A percentile compares a stretch with the other conserved stretches of the same genome.
Conservation (phyloP, 2,888 invertebrate species). For the Sycophila texana region DNA sequence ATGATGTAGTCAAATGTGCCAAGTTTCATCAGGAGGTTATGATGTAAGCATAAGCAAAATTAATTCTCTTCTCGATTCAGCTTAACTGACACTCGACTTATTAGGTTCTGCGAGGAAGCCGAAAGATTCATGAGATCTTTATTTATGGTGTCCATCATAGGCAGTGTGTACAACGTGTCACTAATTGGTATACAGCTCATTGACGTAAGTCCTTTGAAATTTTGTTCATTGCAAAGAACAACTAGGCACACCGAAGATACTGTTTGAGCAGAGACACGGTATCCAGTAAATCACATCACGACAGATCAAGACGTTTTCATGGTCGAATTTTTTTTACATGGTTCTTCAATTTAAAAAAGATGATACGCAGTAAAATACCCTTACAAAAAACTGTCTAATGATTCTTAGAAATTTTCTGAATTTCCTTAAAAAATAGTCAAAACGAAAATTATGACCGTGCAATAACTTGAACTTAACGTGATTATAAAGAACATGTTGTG, state of each 20-base stretch:
- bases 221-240: too few relatives aligned
- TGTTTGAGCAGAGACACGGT: too few relatives aligned
- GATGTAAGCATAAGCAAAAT: neutral
- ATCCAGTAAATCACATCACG: too few relatives aligned
- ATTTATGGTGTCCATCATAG: conserved; percentile 4
- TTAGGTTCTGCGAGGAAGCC: conserved; percentile 20
- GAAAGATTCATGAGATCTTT: conserved; percentile 9
- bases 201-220: neutral
- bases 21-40: conserved; percentile 34
- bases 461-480: too few relatives aligned
- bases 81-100: neutral
- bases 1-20: neutral
- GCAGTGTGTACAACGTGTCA: conserved; percentile 20
- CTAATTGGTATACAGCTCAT: neutral
- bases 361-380: too few relatives aligned
- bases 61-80: too few relatives aligned
- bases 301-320: too few relatives aligned
- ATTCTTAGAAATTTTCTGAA: neutral
- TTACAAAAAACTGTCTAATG: too few relatives aligned
- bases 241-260: too few relatives aligned
- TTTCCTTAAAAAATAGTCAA: neutral
- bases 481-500: too few relatives aligned
- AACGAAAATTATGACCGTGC: neutral
- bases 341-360: too few relatives aligned
- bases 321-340: too few relatives aligned